Base-by-base conservation (phyloP, 2,888 invertebrate species). In the Chelonus formosanus region DNA sequence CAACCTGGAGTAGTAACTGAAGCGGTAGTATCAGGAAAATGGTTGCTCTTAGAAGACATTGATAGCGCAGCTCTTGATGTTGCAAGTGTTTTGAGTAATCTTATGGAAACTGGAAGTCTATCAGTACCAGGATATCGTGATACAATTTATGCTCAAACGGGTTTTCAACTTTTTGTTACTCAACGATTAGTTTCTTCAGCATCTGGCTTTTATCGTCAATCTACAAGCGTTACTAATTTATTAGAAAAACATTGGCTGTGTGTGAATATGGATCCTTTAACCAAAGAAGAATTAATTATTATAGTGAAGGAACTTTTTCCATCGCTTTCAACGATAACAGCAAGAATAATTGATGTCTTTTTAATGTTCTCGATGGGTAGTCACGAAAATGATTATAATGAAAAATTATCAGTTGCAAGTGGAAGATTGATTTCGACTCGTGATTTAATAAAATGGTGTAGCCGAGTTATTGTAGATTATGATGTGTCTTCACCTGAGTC, bases 31-130 rank as follows among this genome's bases (percentile, higher is more conserved):
- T 88, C 91, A 76, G 96, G 96, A 0, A 89, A 92, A 77, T 98
- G 98, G 97, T 84, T 99, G 35, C 86, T 99, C 3, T 85, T 99
- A 68, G 98, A 99, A 86, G 99, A 99, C 81, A 90, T 99, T 56
- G 98, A 99, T 82, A 90, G 91, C 68, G 98, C 97, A 2, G 94
- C 96, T 2, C 89, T 94, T 78, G 99, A 99, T 83, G 95, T 98
- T 0, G 91, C 95, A 0, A 94, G 97, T 0, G 90, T 96, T 8
- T 84, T 98, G 7, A 90, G 93, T 71, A 93, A 94, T 54, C 86
- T 98, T 3, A 85, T 97, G 47, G 96, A 98, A 85, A 91, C 93
- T 63, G 89, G 91, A 67, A 89, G 89, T 31, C 86, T 97, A 2
- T 90, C 91, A 63, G 92, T 98, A 3, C 96, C 97, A 3, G 97